Evolutionary conservation across 1,140 invertebrate species (phyloP), one percentile per base, ranked within the genome.

Genomic region (Bombus balteatus): DNA sequence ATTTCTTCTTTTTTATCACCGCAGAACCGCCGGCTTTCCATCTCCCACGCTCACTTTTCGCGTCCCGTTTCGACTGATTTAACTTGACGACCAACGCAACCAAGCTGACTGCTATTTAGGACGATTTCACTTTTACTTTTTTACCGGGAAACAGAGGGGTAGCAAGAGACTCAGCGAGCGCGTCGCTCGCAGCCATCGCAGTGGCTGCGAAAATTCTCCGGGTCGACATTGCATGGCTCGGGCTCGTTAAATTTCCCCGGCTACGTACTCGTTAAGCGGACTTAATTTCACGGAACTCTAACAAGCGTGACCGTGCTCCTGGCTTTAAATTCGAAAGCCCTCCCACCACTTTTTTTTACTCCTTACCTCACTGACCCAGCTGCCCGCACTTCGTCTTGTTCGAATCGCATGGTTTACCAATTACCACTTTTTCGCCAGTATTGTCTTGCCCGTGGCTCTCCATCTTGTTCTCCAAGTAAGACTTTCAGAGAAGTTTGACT

Each of bases 241-340:
- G 71, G 71, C 47, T 85, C 84, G 79, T 85, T 85, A 81, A 85
- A 85, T 74, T 86, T 65, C n/a, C 71, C 25, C 71, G 22, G 37
- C 18, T 39, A 57, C 72, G 76, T 85, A 83, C 85, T 87, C 76
- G 88, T 89, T 89, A 89, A 89, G 70, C 88, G 76, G 84, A 87
- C 83, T 89, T 83, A 83, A 87, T 87, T 87, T 89, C 84, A 84
- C 80, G 80, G 81, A n/a, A 81, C 73, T 83, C 72, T 89, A 87
- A 83, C 88, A 82, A 89, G 65, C 72, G 73, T 71, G 71, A 28
- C 71, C 28, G 34, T 37, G 28, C 43, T n/a, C 15, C n/a, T 43
- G 28, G 47, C 47, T 89, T 89, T 83, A 86, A 89, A 89, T 81
- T 83, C 88, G 76, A 87, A 75, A 74, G n/a, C 57, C 12, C 68